Evolutionary conservation across 2,797 vertebrate species (phyloP), one percentile per base, ranked within the genome.

Genomic region (Propithecus deckenii): DNA sequence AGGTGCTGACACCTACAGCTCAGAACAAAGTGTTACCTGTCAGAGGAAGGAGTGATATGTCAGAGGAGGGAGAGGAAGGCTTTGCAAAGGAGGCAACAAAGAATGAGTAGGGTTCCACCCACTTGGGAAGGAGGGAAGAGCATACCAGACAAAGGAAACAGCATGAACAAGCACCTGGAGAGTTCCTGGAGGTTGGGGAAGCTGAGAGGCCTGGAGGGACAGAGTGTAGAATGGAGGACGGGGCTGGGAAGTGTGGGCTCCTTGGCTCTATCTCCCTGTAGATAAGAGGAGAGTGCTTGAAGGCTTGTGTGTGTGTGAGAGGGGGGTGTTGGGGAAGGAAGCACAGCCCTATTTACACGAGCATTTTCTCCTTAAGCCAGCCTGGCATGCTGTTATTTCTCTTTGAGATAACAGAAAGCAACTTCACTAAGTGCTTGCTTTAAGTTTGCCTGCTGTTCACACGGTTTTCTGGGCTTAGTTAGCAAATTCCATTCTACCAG

Each of bases 371-470:
- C 65, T 65, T 55, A n/a, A 91, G 69, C 38, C 38, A 90, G 57
- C 41, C 78, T 93, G 38, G n/a, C 32, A 15, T 55, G 72, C 63
- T 93, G 3, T 83, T 78, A 48, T 76, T 91, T 89, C 85, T 63
- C 69, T 90, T 50, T n/a, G 25, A 91, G 78, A 91, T 84, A 89
- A 86, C 59, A 89, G 76, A 96, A 97, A 98, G 83, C 75, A 89
- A 5, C 94, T 94, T 84, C 65, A 79, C 43, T 74, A 84, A 89
- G 79, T 93, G 75, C 79, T 67, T 93, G 72, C 61, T 88, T 79
- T 92, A 80, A 79, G 92, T 90, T 71, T 83, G 72, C 43, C 78
- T 95, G 75, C 78, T 43, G 61, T 96, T 96, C 94, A 69, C 85
- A 46, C 8, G 89, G 71, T 86, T 97, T 96, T 89, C 88, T 86